Evolutionary conservation across 2,113 vertebrate species (phyloP), one percentile per base, ranked within the genome.

Genomic region (Strix uralensis): DNA sequence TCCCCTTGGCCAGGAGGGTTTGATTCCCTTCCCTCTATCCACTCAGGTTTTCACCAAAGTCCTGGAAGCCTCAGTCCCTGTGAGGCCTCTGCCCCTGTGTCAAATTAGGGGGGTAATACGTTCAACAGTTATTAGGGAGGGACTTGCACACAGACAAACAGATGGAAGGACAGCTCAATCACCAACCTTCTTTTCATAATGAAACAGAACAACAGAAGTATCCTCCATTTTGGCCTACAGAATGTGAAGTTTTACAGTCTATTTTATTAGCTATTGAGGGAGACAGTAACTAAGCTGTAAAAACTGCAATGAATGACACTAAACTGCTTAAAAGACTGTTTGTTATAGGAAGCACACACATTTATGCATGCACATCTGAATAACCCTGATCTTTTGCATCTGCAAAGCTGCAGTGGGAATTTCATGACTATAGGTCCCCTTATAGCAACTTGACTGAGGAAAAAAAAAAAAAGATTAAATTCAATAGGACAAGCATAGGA

Each of bases 281-380:
- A 94, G 75, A 88, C 57, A 90, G 78, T 88, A 88, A 92, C 58
- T 58, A 70, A 82, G 81, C 81, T 83, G 51, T 90, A 92, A 95
- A 95, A 94, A 42, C n/a, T 58, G 27, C 42, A 81, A 42, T 70
- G 61, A 91, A 75, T 73, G 67, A 77, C 74, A 69, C 29, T 83
- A 82, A 93, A 92, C 46, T 77, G 51, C 34, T 92, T 80, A 66
- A 62, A 92, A 82, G 52, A 73, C 75, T 92, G 51, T 91, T 86
- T 86, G 40, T 65, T 96, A 62, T 15, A 82, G 29, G 42, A 95
- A 87, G 36, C 62, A 83, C 62, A 62, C 7, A 49, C 19, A 54
- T 63, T 71, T 72, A 40, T 32, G 58, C 22, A 52, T 27, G 20
- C 11, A 7, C n/a, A 62, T n/a, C 75, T 70, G 67, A 88, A 85